Evolutionary conservation across 2,797 vertebrate species (phyloP).

Genomic region (Chanos chanos): DNA sequence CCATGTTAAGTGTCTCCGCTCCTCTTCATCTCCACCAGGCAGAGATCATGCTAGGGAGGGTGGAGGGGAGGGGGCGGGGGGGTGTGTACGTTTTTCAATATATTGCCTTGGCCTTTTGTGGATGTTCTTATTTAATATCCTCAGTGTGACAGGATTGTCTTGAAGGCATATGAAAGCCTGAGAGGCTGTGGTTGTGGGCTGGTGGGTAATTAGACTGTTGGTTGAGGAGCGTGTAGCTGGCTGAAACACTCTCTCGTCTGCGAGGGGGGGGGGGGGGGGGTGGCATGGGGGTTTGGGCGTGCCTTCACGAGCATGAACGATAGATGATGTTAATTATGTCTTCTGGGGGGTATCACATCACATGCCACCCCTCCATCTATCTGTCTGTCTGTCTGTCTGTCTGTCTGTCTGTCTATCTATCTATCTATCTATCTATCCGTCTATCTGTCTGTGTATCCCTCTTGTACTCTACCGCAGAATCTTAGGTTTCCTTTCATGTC

Average conservation of each 20-base stretch:
- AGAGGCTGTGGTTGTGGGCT: too few relatives aligned
- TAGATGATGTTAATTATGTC: slow-evolving; percentile 63
- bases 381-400: slow-evolving; percentile 41
- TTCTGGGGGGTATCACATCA: slow-evolving; percentile 54
- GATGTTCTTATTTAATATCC: slow-evolving; percentile 11
- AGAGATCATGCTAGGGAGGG: slow-evolving; percentile 24
- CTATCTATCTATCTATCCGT: too few relatives aligned
- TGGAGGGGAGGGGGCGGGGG: too few relatives aligned
- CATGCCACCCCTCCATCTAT: too few relatives aligned
- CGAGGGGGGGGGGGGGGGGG: slow-evolving; percentile 26
- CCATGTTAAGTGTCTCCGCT: slow-evolving; percentile 38
- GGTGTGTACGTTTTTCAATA: slow-evolving; percentile 17
- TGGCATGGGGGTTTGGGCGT: slow-evolving; percentile 12
- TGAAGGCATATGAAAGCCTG: too few relatives aligned
- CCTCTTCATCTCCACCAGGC: slow-evolving; percentile 2
- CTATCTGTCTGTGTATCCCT: too few relatives aligned
- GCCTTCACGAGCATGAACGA: not conserved
- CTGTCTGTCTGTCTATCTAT: too few relatives aligned
- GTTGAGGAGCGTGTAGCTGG: slow-evolving; percentile 28
- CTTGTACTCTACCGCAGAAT: too few relatives aligned
- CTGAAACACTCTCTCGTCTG: slow-evolving; percentile 35
- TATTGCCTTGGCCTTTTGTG: slow-evolving; percentile 2
- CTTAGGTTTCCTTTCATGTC: too few relatives aligned
- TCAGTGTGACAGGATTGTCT: slow-evolving; percentile 7
- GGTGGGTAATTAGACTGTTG: slow-evolving; percentile 23